These are phyloP conservation scores for Pleuronectes platessa DNA, from an alignment of 2,113 vertebrate species.

Conservation along the genomic window DNA sequence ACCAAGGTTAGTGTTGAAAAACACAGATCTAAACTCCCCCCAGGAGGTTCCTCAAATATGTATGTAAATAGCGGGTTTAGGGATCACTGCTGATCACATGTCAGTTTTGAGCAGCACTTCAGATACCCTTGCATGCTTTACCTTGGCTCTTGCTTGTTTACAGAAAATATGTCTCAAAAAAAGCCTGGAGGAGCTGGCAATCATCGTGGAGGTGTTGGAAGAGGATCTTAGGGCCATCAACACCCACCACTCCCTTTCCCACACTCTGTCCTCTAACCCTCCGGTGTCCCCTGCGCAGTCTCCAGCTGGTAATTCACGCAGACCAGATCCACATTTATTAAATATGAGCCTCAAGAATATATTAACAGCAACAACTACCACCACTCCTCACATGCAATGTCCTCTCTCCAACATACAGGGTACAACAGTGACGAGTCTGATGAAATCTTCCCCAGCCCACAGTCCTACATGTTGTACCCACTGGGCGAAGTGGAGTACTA, in stretches of 20 bases:
- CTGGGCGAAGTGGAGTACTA: constrained; percentile 29
- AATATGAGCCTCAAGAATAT: neutral
- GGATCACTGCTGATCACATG: neutral
- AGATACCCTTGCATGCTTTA: neutral
- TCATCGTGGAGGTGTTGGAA: constrained; percentile 89
- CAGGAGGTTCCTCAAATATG: neutral
- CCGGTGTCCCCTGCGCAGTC: constrained; percentile 30
- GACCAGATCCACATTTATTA: neutral
- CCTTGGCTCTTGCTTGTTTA: constrained; percentile 16
- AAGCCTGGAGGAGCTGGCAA: constrained; percentile 87
- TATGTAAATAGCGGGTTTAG: neutral
- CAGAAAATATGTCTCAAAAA: constrained; percentile 77
- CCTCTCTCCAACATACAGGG: constrained; percentile 10
- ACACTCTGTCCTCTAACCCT: neutral
- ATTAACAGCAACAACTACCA: too few relatives aligned
- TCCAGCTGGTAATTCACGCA: constrained; percentile 32
- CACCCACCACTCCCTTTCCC: neutral
- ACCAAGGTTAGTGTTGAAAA: constrained; percentile 75
- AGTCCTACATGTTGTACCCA: constrained; percentile 38
- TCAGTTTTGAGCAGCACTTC: neutral
- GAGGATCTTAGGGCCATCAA: constrained; percentile 83
- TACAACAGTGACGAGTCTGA: constrained; percentile 60
- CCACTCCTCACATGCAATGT: neutral
- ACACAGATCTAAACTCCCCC: neutral
- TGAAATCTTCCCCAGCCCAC: constrained; percentile 64